Evolutionary conservation across 2,113 vertebrate species (phyloP).

Genomic region (Tapirus terrestris): DNA sequence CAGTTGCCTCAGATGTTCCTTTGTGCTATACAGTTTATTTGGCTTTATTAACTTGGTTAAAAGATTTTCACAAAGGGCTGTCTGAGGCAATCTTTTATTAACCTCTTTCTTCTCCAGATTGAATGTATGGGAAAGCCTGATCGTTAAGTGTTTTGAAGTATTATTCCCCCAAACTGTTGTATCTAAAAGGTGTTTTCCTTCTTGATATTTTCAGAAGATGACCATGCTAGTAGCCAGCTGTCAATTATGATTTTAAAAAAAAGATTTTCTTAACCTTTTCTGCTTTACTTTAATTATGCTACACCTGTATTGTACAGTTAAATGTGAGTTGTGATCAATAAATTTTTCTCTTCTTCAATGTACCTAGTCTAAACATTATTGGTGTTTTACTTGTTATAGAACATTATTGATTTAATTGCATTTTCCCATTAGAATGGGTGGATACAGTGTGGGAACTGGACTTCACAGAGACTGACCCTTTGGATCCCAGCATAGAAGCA

Average conservation of each 20-base stretch:
- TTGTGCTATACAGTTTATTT: not conserved
- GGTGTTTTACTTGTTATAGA: not conserved
- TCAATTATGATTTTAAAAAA: not conserved
- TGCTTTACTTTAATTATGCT: not conserved
- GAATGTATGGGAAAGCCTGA: not conserved
- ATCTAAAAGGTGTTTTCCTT: conserved; percentile 24
- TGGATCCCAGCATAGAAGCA: conserved; percentile 86
- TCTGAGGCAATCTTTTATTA: not conserved
- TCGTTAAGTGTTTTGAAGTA: not conserved
- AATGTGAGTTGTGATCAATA: not conserved
- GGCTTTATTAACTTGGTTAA: not conserved
- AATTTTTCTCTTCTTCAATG: not conserved
- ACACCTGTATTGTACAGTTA: not conserved
- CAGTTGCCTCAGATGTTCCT: not conserved
- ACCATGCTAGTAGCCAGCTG: not conserved
- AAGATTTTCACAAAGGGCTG: not conserved
- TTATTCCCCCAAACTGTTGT: not conserved
- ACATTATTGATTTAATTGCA: not conserved
- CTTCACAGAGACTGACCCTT: conserved; percentile 90
- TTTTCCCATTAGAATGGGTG: conserved; percentile 90
- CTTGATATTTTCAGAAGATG: conserved; percentile 17
- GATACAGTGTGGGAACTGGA: conserved; percentile 92
- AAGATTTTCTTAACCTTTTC: not conserved
- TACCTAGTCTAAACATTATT: not conserved
- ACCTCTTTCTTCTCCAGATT: not conserved